Conservation (phyloP, 2,888 invertebrate species). For the Mellilla xanthometata region DNA sequence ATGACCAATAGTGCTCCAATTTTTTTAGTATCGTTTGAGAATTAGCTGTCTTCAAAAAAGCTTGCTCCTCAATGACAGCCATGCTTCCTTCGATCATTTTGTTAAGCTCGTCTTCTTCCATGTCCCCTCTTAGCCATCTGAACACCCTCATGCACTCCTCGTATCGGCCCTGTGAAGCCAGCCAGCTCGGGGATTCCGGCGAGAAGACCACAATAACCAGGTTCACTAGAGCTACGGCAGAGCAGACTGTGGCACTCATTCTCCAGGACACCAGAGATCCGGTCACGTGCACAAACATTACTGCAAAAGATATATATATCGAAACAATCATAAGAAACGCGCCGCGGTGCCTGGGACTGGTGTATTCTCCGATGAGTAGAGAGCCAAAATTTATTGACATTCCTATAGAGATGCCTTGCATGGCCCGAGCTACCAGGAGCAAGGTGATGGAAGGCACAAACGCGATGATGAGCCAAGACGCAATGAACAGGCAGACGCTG, state of each 20-base stretch:
- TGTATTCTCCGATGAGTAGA: slow-evolving; percentile 79
- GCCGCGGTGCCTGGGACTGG: slow-evolving; percentile 82
- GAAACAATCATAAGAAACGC: slow-evolving; percentile 83
- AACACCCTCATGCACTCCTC: slow-evolving; percentile 80
- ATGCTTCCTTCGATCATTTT: slow-evolving; percentile 55
- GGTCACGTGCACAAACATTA: slow-evolving; percentile 81
- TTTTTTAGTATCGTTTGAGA: slow-evolving; percentile 30
- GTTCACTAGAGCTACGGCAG: slow-evolving; percentile 65
- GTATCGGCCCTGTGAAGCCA: slow-evolving; percentile 78
- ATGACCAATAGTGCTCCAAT: slow-evolving; percentile 21
- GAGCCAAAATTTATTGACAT: slow-evolving; percentile 72
- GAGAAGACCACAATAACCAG: slow-evolving; percentile 59
- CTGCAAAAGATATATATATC: slow-evolving; percentile 81
- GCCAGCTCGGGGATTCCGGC: slow-evolving; percentile 86
- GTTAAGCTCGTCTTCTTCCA: slow-evolving; percentile 59
- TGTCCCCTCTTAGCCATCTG: slow-evolving; percentile 79
- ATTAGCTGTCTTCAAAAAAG: no score
- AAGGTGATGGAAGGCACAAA: slow-evolving; percentile 48
- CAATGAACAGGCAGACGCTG: slow-evolving; percentile 62
- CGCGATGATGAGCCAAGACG: slow-evolving; percentile 75
- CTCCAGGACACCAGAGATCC: slow-evolving; percentile 83
- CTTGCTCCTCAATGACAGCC: no score
- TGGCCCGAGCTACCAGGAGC: slow-evolving; percentile 53
- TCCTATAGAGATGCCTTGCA: slow-evolving; percentile 76
- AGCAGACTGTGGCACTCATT: slow-evolving; percentile 72